phyloP scores from a whole-genome alignment of 2,113 vertebrate genomes.

The Thermophis baileyi region DNA sequence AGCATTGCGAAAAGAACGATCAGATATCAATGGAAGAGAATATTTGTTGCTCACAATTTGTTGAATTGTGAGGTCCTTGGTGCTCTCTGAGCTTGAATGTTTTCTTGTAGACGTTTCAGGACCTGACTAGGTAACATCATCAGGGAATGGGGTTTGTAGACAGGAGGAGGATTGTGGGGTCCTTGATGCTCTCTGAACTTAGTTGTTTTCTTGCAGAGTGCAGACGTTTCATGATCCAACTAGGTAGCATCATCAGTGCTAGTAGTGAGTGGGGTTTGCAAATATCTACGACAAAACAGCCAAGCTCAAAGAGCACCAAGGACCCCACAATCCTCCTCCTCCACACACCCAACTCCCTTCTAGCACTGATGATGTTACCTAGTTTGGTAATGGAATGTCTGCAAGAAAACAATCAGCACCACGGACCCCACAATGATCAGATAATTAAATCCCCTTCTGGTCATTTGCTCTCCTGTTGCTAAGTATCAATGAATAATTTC shows the following conservation, averaged over 20 bases:
- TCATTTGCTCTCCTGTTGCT: background rate
- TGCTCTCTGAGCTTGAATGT: background rate
- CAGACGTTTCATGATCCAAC: background rate
- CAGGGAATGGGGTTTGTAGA: too few species aligned
- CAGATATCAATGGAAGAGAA: background rate
- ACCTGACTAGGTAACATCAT: too few species aligned
- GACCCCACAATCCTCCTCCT: background rate
- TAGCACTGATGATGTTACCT: background rate
- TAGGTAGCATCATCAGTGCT: background rate
- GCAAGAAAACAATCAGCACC: background rate
- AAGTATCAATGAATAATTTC: background rate
- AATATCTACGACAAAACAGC: background rate
- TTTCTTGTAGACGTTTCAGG: too few species aligned
- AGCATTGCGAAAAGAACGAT: background rate
- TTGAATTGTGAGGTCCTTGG: background rate
- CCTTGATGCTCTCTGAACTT: background rate
- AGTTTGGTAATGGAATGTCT: background rate
- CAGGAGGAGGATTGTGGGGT: too few species aligned
- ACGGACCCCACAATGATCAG: background rate
- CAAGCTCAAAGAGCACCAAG: background rate
- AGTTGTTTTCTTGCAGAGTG: background rate
- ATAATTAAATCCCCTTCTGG: background rate
- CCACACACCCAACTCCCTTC: background rate
- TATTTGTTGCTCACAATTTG: background rate
- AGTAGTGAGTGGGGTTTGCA: background rate